Percentiles rank a stretch among this genome's conserved stretches.
Evolutionary conservation across 1,140 invertebrate genomes (phyloP).

Genomic region (Megalonaias nervosa): DNA sequence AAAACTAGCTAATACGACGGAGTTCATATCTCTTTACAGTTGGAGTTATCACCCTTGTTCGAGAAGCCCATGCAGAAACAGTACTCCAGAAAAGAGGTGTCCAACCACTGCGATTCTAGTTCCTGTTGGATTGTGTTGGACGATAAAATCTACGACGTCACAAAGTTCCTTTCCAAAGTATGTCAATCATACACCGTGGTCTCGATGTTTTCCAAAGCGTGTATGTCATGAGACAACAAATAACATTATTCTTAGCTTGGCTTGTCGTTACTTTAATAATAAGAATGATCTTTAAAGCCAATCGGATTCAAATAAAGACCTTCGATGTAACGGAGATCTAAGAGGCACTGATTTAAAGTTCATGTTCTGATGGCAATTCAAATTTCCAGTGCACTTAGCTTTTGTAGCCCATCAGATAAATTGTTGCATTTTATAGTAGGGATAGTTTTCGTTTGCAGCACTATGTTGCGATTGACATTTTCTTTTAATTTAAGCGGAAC

Average conservation of each 20-base stretch:
- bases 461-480: no score
- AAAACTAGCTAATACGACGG: no score
- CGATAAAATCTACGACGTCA: constrained; percentile 64
- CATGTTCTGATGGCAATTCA: not conserved
- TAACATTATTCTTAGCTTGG: not conserved
- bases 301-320: not conserved
- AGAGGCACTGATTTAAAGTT: not conserved
- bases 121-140: constrained; percentile 63
- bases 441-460: no score
- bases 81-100: constrained; percentile 50
- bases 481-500: no score
- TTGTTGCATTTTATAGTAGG: no score
- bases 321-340: not conserved
- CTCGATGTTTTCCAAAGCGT: not conserved
- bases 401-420: no score
- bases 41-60: no score
- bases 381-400: no score
- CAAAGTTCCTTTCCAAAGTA: constrained; percentile 61
- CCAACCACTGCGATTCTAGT: constrained; percentile 44
- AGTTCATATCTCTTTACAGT: no score
- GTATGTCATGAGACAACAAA: not conserved
- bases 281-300: not conserved
- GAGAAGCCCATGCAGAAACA: not conserved
- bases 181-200: not conserved
- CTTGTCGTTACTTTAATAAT: not conserved